Evolutionary conservation across 2,113 vertebrate genomes (phyloP).

Genomic region (Ammodramus savannarum): DNA sequence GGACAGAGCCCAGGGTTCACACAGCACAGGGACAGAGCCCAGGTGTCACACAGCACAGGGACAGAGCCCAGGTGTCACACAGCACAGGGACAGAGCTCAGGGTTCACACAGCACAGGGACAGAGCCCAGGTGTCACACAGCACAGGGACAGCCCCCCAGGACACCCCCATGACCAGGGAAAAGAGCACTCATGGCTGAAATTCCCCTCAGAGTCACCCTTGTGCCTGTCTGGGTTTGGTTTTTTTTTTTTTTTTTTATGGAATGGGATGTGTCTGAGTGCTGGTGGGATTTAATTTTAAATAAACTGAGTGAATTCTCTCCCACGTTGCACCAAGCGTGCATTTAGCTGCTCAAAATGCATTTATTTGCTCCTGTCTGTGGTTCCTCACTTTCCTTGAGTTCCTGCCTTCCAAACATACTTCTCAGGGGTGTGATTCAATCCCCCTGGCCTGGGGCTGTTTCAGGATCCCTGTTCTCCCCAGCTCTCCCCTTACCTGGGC

Average conservation of each 20-base stretch:
- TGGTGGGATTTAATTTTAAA: background rate
- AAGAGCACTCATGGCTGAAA: fast-evolving
- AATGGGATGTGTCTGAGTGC: background rate
- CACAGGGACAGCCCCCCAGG: fast-evolving
- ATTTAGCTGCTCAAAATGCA: background rate
- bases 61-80: no score
- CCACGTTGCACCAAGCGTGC: fast-evolving
- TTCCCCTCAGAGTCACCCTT: fast-evolving
- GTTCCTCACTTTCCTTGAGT: background rate
- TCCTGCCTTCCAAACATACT: background rate
- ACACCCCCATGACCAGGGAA: fast-evolving
- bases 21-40: no score
- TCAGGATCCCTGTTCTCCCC: background rate
- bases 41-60: no score
- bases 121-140: no score
- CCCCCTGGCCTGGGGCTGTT: background rate
- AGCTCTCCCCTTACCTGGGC: conserved; percentile 80
- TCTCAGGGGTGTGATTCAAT: background rate
- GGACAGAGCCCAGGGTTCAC: background rate
- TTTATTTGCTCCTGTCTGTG: background rate
- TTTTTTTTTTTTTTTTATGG: background rate
- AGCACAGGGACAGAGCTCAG: background rate
- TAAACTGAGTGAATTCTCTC: background rate
- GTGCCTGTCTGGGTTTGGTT: background rate
- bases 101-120: background rate